A percentile compares a stretch with the other conserved stretches of the same genome.
Evolutionary conservation across 2,888 invertebrate genomes (phyloP).

Genomic region (Aleiodes testaceus): DNA sequence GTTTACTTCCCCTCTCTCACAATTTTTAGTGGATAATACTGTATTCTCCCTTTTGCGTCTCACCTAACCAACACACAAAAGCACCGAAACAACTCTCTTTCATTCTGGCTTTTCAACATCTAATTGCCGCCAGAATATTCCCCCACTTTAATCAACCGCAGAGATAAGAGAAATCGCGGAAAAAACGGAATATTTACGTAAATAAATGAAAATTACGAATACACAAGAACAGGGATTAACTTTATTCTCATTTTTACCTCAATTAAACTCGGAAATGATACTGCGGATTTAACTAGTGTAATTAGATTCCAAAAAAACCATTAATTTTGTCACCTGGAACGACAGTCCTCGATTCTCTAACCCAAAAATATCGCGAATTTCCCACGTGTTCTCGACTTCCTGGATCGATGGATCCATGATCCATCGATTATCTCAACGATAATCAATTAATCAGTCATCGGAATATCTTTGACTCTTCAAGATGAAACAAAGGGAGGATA

Average conservation of each 20-base stretch:
- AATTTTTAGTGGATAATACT: too few species aligned
- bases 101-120: not conserved
- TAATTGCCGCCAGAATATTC: constrained; percentile 2
- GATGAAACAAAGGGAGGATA: not conserved
- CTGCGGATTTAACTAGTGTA: not conserved
- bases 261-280: not conserved
- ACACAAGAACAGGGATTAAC: too few species aligned
- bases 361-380: too few species aligned
- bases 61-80: too few species aligned
- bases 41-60: too few species aligned
- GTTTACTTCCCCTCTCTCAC: not conserved
- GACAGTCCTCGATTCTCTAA: not conserved
- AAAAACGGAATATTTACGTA: too few species aligned
- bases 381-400: not conserved
- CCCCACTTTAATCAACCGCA: not conserved
- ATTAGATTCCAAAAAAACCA: not conserved
- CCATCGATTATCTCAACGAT: not conserved
- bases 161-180: too few species aligned
- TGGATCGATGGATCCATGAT: not conserved
- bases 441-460: constrained; percentile 1
- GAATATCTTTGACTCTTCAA: not conserved
- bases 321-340: constrained; percentile 7
- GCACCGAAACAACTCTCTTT: not conserved
- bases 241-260: too few species aligned
- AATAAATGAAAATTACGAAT: too few species aligned